These are phyloP conservation scores for Linurgus olivaceus DNA, from an alignment of 2,797 vertebrate genomes.

Conservation along the genomic window DNA sequence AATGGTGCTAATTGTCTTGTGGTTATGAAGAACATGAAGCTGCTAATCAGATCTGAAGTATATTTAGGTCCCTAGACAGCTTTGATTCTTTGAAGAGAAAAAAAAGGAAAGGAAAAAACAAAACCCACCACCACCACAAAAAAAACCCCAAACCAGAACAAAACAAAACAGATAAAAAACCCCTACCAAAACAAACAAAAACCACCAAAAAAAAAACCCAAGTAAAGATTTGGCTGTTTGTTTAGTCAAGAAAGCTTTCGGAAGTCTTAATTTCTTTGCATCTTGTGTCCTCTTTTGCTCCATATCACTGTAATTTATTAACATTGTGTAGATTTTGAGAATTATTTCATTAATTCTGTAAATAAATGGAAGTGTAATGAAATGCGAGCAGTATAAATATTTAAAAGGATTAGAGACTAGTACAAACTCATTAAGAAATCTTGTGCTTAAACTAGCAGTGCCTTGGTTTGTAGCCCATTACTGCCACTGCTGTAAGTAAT, in stretches of 20 bases:
- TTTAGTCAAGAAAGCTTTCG: background rate
- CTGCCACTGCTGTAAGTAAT: background rate
- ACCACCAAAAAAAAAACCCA: background rate
- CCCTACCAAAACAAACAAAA: background rate
- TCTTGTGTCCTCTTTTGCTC: background rate
- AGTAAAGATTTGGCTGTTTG: background rate
- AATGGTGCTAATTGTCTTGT: background rate
- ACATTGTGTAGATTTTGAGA: background rate
- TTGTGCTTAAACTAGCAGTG: background rate
- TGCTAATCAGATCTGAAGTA: background rate
- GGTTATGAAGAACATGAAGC: background rate
- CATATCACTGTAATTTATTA: background rate
- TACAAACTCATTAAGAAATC: background rate
- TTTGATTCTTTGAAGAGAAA: background rate
- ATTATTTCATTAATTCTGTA: background rate
- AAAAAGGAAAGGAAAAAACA: rapidly evolving
- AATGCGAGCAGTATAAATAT: background rate
- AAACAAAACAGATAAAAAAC: background rate
- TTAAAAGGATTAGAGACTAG: background rate
- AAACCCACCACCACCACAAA: background rate
- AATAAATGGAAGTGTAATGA: background rate
- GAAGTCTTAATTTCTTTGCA: background rate
- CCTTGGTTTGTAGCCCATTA: background rate
- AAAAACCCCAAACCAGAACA: background rate
- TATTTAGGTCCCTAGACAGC: background rate